Evolutionary conservation across 1,140 invertebrate species (phyloP), one percentile per base, ranked within the genome.

Genomic region (Neoseiulus cucumeris): DNA sequence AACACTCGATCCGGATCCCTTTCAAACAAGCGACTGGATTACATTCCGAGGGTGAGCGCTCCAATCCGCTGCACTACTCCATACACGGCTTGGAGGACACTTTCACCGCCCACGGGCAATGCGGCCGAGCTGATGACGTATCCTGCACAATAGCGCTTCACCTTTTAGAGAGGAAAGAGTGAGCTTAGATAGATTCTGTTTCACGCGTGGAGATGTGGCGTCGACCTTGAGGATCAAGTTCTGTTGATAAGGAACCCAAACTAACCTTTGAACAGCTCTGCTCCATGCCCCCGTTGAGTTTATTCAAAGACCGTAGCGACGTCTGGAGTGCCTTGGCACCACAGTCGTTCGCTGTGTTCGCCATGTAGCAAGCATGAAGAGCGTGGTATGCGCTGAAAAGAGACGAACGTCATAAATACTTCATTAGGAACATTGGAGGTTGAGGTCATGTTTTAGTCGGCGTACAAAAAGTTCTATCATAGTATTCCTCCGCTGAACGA

Each of bases 251-350:
- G 1, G 51, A 25, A 20, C 14, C 22, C 9, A 9, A 29, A 2
- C 51, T 17, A 14, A 59, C 51, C 51, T n/a, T 59, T 20, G 51
- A 25, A 33, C 51, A 59, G 51, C 51, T 59, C 17, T 59, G 12
- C 51, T 59, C 25, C 51, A 59, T 59, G 2, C 51, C 51, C 22
- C 51, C 51, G 9, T 59, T 59, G 51, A 59, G 51, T 33, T 59
- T 59, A 20, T 59, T 25, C 14, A 59, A 20, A 6, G 51, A 59
- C 9, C 22, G 17, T 5, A 59, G 51, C 14, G 51, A 59, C 2
- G 33, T 33, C 33, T 59, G 25, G 14, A 59, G 22, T 4, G 51
- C 51, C 9, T 59, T 25, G 9, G 51, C 51, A 17, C 51, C 51
- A 25, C 51, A 59, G 17, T 17, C 51, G 1, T 6, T 33, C 51